Evolutionary conservation across 1,140 invertebrate genomes (phyloP).

Genomic region (Achroia grisella): DNA sequence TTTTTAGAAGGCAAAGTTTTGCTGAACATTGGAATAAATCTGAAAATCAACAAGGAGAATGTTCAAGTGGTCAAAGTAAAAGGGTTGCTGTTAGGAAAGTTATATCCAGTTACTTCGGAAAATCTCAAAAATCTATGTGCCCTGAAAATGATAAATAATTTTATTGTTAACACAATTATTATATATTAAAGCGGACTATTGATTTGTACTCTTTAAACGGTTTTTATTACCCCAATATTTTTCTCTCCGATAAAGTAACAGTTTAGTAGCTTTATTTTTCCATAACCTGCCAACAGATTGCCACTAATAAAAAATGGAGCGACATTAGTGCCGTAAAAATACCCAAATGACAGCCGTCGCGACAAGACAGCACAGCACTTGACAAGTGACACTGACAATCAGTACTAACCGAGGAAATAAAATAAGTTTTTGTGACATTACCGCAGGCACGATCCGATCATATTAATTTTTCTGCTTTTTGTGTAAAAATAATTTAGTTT

Average conservation of each 20-base stretch:
- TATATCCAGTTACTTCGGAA: constrained; percentile 45
- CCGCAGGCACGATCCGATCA: constrained; percentile 25
- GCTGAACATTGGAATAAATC: constrained; percentile 47
- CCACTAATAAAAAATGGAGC: too few species aligned
- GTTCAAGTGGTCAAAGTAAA: constrained; percentile 38
- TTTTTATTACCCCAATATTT: too few species aligned
- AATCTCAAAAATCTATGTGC: constrained; percentile 30
- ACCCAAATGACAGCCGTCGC: neutral
- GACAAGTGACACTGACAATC: too few species aligned
- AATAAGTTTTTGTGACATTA: constrained; percentile 26
- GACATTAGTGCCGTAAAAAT: too few species aligned
- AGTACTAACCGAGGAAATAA: neutral
- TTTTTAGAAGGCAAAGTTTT: constrained; percentile 59
- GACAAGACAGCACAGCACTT: too few species aligned
- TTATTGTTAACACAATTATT: too few species aligned
- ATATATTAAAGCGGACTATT: too few species aligned
- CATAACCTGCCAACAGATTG: too few species aligned
- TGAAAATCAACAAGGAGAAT: constrained; percentile 41
- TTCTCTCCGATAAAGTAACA: too few species aligned
- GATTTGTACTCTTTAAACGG: too few species aligned
- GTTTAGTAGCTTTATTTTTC: too few species aligned
- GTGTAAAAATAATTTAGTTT: constrained; percentile 28
- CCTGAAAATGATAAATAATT: constrained; percentile 25
- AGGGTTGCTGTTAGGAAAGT: constrained; percentile 55
- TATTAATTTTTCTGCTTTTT: constrained; percentile 37